Evolutionary conservation across 1,140 invertebrate genomes (phyloP).

Genomic region (Chironomus striatipennis): DNA sequence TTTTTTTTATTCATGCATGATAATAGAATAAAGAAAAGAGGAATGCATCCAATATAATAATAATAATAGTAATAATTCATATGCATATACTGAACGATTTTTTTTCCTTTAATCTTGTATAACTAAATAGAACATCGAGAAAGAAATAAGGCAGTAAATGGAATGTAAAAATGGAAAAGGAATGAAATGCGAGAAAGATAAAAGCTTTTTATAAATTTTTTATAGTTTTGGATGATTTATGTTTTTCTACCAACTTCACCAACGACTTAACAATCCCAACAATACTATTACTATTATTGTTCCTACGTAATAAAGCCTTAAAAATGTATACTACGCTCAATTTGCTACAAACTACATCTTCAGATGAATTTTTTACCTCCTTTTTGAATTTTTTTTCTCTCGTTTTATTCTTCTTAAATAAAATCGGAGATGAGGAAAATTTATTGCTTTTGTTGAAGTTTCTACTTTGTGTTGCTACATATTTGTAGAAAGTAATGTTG

Average conservation of each 20-base stretch:
- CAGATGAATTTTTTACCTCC: neutral
- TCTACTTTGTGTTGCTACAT: neutral
- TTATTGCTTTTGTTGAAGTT: neutral
- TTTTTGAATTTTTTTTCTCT: neutral
- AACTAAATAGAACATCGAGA: no score
- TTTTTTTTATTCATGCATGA: no score
- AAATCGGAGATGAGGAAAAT: neutral
- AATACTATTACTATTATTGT: neutral
- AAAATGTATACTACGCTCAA: slow-evolving; percentile 2
- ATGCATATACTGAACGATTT: no score
- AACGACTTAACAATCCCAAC: neutral
- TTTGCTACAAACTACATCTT: slow-evolving; percentile 13
- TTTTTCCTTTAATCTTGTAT: no score
- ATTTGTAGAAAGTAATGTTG: neutral
- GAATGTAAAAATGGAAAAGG: neutral
- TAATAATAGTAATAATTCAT: no score
- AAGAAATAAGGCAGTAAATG: neutral
- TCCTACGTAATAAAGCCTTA: neutral
- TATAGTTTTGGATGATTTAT: slow-evolving; percentile 9
- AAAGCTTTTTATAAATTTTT: neutral
- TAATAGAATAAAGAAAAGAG: no score
- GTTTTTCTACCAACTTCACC: neutral
- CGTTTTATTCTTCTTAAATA: neutral
- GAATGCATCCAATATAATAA: no score
- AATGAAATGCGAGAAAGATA: neutral